These are phyloP conservation scores for Alauda arvensis DNA, from an alignment of 2,797 vertebrate species.

Conservation along the genomic window DNA sequence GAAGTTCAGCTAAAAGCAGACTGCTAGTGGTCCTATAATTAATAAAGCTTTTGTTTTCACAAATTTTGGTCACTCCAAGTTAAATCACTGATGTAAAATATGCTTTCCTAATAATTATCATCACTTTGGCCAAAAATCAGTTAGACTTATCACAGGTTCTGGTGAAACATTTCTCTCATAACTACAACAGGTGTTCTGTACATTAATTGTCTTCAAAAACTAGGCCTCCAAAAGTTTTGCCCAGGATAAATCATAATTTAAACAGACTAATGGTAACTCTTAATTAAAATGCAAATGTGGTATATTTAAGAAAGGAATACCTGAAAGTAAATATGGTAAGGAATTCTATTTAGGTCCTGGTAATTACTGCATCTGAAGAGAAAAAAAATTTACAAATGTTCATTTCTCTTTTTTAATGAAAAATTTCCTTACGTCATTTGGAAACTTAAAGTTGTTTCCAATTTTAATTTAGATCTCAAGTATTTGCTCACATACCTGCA, in stretches of 20 bases:
- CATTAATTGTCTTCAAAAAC: neutral
- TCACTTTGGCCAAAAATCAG: neutral
- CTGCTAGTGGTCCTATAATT: neutral
- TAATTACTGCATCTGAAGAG: neutral
- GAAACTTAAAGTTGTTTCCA: neutral
- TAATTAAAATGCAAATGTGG: neutral
- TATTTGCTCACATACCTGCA: neutral
- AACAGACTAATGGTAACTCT: neutral
- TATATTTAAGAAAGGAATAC: neutral
- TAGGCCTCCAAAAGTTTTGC: neutral
- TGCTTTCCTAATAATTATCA: neutral
- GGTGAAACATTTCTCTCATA: neutral
- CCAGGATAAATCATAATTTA: neutral
- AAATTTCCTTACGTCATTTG: conserved; percentile 31
- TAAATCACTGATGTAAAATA: neutral
- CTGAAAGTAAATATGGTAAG: neutral
- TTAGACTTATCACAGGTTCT: neutral
- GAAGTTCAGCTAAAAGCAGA: neutral
- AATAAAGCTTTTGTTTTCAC: neutral
- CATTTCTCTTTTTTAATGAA: conserved; percentile 31
- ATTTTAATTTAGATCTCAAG: neutral
- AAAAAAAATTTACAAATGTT: conserved; percentile 14
- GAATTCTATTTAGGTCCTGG: neutral
- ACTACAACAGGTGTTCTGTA: neutral
- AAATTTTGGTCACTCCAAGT: neutral